Percentiles rank a stretch among this genome's conserved stretches.
Evolutionary conservation across 2,888 invertebrate species (phyloP).

Genomic region (Choreutis nemorana): DNA sequence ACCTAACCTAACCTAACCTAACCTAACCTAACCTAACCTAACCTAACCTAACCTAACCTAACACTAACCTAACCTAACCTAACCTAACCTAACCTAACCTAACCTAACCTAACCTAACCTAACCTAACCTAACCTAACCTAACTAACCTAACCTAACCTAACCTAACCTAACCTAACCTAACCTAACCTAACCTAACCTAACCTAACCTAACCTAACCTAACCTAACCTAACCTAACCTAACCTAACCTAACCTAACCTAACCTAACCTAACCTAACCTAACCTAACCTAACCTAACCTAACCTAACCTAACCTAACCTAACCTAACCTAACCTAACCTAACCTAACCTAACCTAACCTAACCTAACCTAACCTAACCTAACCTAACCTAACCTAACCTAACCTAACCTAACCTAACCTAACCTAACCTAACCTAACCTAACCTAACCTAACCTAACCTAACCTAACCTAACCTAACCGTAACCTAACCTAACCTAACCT

Average conservation of each 20-base stretch:
- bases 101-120: conserved; percentile 3
- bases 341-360: conserved; percentile 7
- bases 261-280: conserved; percentile 8
- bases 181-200: conserved; percentile 6
- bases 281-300: conserved; percentile 8
- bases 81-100: conserved; percentile 6
- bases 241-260: conserved; percentile 8
- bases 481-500: conserved; percentile 9
- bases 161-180: conserved; percentile 10
- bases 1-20: conserved; percentile 12
- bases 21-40: conserved; percentile 12
- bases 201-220: conserved; percentile 8
- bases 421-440: conserved; percentile 9
- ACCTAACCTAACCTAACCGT: conserved; percentile 7
- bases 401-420: conserved; percentile 8
- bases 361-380: conserved; percentile 6
- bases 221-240: conserved; percentile 5
- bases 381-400: conserved; percentile 7
- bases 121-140: conserved; percentile 5
- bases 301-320: conserved; percentile 8
- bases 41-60: conserved; percentile 9
- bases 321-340: conserved; percentile 8
- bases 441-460: conserved; percentile 9
- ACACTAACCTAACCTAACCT: conserved; percentile 5
- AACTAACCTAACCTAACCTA: conserved; percentile 6